phyloP scores from a whole-genome alignment of 1,140 invertebrate genomes.

The Littorina saxatilis region DNA sequence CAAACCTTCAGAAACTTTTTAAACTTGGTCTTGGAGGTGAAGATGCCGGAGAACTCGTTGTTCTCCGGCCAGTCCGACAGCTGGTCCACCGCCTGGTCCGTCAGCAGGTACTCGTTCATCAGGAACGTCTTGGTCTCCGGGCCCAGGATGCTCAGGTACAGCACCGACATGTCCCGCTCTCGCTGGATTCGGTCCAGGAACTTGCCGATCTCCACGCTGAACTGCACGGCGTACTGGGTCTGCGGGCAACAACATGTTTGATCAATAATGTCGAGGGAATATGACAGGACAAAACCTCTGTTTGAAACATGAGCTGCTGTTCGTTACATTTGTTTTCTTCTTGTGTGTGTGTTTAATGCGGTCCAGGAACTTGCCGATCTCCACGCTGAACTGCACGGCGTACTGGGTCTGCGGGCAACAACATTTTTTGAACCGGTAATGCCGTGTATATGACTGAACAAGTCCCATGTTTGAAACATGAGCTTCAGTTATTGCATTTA shows the following conservation, averaged over 20 bases:
- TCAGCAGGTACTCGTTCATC: constrained; percentile 59
- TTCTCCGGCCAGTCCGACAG: constrained; percentile 60
- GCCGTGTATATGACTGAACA: too few relatives aligned
- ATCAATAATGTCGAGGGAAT: too few relatives aligned
- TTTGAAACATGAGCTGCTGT: not conserved
- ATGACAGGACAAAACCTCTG: not conserved
- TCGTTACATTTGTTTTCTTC: not conserved
- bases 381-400: too few relatives aligned
- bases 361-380: too few relatives aligned
- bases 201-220: constrained; percentile 57
- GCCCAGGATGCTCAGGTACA: constrained; percentile 64
- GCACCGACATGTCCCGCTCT: constrained; percentile 63
- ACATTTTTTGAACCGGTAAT: too few relatives aligned
- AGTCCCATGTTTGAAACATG: too few relatives aligned
- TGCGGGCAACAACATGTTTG: too few relatives aligned
- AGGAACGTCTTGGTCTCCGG: constrained; percentile 64
- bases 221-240: constrained; percentile 44
- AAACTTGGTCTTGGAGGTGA: constrained; percentile 52
- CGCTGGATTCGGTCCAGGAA: constrained; percentile 62
- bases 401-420: too few relatives aligned
- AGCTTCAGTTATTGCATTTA: too few relatives aligned
- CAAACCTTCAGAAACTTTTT: constrained; percentile 36
- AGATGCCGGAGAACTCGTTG: constrained; percentile 45
- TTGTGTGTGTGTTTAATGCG: too few relatives aligned
- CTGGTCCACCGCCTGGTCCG: constrained; percentile 54